Evolutionary conservation across 2,797 vertebrate species (phyloP).

Genomic region (Catostomus latipinnis): DNA sequence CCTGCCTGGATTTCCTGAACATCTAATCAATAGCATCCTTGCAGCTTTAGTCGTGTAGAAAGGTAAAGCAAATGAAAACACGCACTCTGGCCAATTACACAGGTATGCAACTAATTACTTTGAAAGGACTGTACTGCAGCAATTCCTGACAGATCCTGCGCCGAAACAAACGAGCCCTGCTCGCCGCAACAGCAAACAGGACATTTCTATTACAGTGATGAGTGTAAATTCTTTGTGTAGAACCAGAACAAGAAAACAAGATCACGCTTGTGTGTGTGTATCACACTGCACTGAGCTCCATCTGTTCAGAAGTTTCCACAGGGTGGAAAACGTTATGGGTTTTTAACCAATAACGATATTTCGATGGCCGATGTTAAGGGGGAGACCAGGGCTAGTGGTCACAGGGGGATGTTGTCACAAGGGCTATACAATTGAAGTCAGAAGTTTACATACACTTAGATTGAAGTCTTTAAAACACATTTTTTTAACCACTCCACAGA

Average conservation of each 20-base stretch:
- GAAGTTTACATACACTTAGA: too few species aligned
- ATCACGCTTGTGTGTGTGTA: not conserved
- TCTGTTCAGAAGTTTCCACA: conserved; percentile 9
- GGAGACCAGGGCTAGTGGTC: too few species aligned
- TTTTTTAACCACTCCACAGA: too few species aligned
- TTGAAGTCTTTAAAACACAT: too few species aligned
- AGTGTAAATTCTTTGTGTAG: conserved; percentile 15
- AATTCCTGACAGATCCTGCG: conserved; percentile 20
- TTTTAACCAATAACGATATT: too few species aligned
- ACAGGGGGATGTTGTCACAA: too few species aligned
- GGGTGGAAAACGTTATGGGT: not conserved
- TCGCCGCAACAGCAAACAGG: conserved; percentile 2
- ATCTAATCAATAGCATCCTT: conserved; percentile 61
- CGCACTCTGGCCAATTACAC: conserved; percentile 52
- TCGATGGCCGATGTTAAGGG: too few species aligned
- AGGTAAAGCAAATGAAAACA: conserved; percentile 53
- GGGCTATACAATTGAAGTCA: too few species aligned
- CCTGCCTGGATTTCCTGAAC: conserved; percentile 52
- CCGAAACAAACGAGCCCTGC: conserved; percentile 41
- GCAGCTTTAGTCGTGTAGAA: conserved; percentile 51
- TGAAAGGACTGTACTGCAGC: conserved; percentile 33
- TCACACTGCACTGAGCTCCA: conserved; percentile 4
- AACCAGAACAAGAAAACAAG: conserved; percentile 14
- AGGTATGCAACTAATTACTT: conserved; percentile 57
- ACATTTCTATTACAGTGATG: conserved; percentile 53